Evolutionary conservation across 2,797 vertebrate species (phyloP).

Genomic region (Microcaecilia unicolor): DNA sequence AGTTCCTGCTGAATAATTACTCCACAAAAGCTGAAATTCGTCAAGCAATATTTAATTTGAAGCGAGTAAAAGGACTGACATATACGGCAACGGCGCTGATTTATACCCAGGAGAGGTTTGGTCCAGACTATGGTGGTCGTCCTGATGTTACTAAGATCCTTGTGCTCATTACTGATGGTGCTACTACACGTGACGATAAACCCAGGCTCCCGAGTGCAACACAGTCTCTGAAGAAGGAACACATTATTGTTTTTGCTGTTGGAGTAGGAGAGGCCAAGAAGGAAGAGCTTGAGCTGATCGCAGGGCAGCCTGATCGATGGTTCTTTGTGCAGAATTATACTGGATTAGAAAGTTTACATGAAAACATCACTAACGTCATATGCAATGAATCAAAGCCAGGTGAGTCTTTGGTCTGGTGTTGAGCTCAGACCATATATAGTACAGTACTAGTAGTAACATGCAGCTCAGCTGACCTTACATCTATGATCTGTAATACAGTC

Average conservation of each 20-base stretch:
- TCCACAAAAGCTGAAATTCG: constrained; percentile 32
- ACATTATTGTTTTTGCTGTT: constrained; percentile 52
- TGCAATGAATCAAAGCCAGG: constrained; percentile 59
- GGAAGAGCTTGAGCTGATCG: constrained; percentile 50
- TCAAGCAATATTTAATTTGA: constrained; percentile 39
- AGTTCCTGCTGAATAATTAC: constrained; percentile 44
- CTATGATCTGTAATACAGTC: too few relatives aligned
- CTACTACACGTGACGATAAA: constrained; percentile 31
- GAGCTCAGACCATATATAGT: too few relatives aligned
- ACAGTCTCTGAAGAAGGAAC: constrained; percentile 18
- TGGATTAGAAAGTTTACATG: constrained; percentile 44
- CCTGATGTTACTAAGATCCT: constrained; percentile 49
- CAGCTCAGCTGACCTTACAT: too few relatives aligned
- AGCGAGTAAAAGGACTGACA: constrained; percentile 18
- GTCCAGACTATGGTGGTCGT: constrained; percentile 39
- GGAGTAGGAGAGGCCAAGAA: constrained; percentile 44
- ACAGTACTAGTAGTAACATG: too few relatives aligned
- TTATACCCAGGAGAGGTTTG: constrained; percentile 46
- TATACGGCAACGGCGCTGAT: constrained; percentile 54
- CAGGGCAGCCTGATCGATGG: constrained; percentile 28
- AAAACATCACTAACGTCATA: constrained; percentile 45
- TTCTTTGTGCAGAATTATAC: constrained; percentile 52
- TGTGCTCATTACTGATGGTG: constrained; percentile 66
- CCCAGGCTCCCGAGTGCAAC: constrained; percentile 15
- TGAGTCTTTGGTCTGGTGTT: too few relatives aligned